Base-by-base conservation (phyloP, 2,113 vertebrate genomes). In the Etheostoma spectabile region DNA sequence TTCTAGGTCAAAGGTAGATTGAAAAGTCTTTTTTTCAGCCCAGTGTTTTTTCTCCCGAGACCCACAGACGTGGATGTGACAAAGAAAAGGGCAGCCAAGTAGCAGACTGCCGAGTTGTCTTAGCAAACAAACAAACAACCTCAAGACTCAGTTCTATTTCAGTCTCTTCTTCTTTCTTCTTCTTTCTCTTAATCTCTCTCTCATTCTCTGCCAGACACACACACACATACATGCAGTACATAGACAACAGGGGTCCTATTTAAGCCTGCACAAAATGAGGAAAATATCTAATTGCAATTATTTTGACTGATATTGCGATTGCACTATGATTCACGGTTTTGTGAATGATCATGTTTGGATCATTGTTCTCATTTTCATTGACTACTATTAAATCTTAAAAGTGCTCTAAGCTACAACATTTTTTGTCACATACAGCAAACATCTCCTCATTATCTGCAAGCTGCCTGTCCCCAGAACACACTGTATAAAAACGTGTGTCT, bases 1-100 rank as follows among this genome's bases (percentile, higher is more conserved):
- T 85, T 91, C 67, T 66, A 5, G 86, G 88, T 90, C 86, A 91
- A 83, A 86, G 82, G 84, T 87, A 83, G 81, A 84, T 63, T 81
- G 74, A 83, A 92, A 89, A 74, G 66, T 68, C 61, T 77, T 89
- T 85, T 76, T 82, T 49, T 90, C 42, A 74, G 65, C 42, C 80
- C 33, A 55, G 35, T 63, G 51, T 84, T 82, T 61, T 83, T 73
- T 77, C 80, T 89, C 80, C 52, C 6, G 82, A 86, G 71, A 59
- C 42, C 60, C 48, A 46, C 38, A 15, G 83, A 85, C 73, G 79
- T 56, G 60, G 60, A 74, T 74, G 48, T 79, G 81, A 88, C 84
- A 79, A 84, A 86, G 63, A 72, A 69, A 83, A 71, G 80, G 78
- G 55, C 81, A 77, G 70, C 72, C 51, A 48, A 84, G 62, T 65